Base-by-base conservation (phyloP, 2,113 vertebrate genomes). In the Drymodes brunneopygia region DNA sequence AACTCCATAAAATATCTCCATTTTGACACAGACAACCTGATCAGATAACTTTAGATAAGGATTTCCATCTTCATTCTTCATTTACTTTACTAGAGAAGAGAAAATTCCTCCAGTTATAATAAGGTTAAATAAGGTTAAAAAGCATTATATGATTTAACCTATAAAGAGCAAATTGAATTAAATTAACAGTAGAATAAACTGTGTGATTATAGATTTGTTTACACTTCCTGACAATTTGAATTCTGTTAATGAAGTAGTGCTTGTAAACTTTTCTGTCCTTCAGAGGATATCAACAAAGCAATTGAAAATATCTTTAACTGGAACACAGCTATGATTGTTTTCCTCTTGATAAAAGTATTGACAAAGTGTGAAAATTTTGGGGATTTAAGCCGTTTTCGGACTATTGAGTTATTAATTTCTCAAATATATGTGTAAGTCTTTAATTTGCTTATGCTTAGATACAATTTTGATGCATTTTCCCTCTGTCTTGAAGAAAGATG, bases 61-160 rank as follows among this genome's bases (percentile, higher is more conserved):
- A 75, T 66, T 86, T 83, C 13, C 40, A 22, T 72, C 48, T 80
- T 89, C 12, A 21, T 64, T 88, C n/a, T 80, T 81, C 4, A n/a
- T 77, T 89, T 65, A 65, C 21, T 73, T 86, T 48, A 78, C 29
- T 48, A 81, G 13, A 88, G 28, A 64, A 72, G 12, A 81, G 19
- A 13, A 89, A 91, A 65, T 48, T 23, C 16, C n/a, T 77, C 13
- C 22, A 91, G 17, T 19, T 40, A 22, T 12, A 54, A 21, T 31
- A 31, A 88, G 28, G 15, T 40, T 82, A 83, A 77, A 47, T 29
- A 83, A 47, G 4, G 25, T 18, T 71, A 40, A 60, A 90, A 79
- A 77, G 0, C 5, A n/a, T 28, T 48, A 9, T 47, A 23, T 0
- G 0, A 33, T 57, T 48, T 73, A 65, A 72, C 13, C 0, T 27